A percentile compares a stretch with the other conserved stretches of the same genome.
Evolutionary conservation across 1,140 invertebrate genomes (phyloP).

Genomic region (Rhagoletis zephyria): DNA sequence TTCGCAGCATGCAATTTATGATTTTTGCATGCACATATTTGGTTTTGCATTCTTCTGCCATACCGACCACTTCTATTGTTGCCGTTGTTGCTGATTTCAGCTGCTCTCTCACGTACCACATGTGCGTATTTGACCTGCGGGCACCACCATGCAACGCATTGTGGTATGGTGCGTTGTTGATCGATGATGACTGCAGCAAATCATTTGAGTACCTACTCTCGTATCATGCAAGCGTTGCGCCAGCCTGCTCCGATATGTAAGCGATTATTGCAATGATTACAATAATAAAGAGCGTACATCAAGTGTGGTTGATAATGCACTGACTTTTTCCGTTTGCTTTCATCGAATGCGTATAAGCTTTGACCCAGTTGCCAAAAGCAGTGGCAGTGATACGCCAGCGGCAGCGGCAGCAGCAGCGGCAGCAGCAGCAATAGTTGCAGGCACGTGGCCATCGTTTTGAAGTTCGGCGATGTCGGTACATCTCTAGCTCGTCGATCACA

Average conservation of each 20-base stretch:
- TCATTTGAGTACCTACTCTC: neutral
- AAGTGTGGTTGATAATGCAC: constrained; percentile 26
- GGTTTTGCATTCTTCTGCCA: neutral
- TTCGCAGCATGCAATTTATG: constrained; percentile 38
- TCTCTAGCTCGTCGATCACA: neutral
- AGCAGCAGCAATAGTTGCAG: neutral
- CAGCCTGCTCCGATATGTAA: neutral
- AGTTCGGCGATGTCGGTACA: neutral
- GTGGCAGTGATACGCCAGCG: neutral
- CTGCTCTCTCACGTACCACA: neutral
- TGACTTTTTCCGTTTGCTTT: neutral
- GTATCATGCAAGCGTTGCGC: neutral
- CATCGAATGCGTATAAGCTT: neutral
- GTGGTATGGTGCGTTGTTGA: constrained; percentile 14
- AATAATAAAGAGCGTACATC: constrained; percentile 2
- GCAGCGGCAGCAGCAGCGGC: neutral
- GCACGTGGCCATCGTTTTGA: neutral
- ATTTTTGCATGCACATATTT: constrained; percentile 1
- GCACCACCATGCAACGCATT: neutral
- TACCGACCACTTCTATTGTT: neutral
- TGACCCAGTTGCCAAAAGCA: constrained; percentile 26
- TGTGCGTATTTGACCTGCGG: constrained; percentile 37
- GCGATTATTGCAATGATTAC: constrained; percentile 28
- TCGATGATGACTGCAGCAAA: constrained; percentile 38
- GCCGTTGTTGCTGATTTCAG: neutral